These are phyloP conservation scores for Tapirus indicus DNA, from an alignment of 2,797 vertebrate genomes.

Conservation along the genomic window DNA sequence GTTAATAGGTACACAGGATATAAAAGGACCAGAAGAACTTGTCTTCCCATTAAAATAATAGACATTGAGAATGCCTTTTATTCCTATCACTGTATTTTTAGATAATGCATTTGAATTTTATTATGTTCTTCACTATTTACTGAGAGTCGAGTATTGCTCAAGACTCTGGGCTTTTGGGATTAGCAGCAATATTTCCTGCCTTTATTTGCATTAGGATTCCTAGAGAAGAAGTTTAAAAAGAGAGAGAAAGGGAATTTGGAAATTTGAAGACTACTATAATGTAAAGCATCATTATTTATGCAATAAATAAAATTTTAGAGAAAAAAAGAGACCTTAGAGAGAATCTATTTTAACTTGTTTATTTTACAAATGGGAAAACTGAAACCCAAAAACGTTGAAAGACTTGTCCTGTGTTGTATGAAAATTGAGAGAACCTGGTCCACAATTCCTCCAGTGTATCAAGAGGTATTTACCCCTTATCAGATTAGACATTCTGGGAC, in stretches of 20 bases:
- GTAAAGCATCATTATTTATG: background rate
- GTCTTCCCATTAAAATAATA: background rate
- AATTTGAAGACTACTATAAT: background rate
- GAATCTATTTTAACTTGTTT: background rate
- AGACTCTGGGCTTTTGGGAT: background rate
- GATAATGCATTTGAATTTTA: background rate
- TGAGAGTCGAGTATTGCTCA: background rate
- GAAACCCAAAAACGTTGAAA: background rate
- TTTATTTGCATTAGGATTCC: background rate
- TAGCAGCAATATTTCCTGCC: background rate
- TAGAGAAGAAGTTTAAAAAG: background rate
- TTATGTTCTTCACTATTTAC: background rate
- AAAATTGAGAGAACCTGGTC: background rate
- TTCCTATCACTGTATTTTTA: background rate
- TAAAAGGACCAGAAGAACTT: background rate
- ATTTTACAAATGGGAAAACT: background rate
- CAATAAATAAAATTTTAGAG: background rate
- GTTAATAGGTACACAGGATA: background rate
- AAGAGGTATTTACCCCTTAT: rapidly evolving
- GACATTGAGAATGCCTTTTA: background rate
- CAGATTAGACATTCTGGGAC: background rate
- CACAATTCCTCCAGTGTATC: background rate
- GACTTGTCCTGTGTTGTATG: background rate
- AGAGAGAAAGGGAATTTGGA: background rate
- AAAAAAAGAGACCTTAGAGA: background rate